These are phyloP conservation scores for Bedellia somnulentella DNA, from an alignment of 2,888 invertebrate species.

Conservation along the genomic window DNA sequence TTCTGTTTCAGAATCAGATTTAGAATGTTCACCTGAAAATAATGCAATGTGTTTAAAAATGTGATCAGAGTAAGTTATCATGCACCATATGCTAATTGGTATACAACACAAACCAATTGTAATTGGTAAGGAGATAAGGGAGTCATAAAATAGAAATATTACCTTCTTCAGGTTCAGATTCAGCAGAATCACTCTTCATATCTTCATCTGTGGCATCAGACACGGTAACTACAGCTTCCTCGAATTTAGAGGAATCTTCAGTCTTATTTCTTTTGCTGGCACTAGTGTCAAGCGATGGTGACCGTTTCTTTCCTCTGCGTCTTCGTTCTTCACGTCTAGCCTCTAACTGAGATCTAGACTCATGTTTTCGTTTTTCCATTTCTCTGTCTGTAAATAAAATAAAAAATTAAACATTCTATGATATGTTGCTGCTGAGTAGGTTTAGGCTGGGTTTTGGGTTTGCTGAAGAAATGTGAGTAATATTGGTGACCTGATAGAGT, in stretches of 20 bases:
- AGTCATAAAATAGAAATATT: no score
- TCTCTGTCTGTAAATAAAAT: slow-evolving; percentile 61
- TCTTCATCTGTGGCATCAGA: slow-evolving; percentile 54
- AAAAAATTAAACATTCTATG: background rate
- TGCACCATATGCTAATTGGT: no score
- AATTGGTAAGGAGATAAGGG: no score
- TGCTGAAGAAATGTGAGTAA: no score
- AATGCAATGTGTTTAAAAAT: no score
- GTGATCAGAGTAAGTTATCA: no score
- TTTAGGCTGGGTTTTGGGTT: no score
- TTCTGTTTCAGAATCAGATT: slow-evolving; percentile 53
- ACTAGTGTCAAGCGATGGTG: slow-evolving; percentile 29
- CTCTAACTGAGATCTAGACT: slow-evolving; percentile 72
- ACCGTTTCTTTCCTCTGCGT: slow-evolving; percentile 47
- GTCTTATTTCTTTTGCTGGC: slow-evolving; percentile 36
- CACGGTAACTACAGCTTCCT: slow-evolving; percentile 45
- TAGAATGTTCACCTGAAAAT: slow-evolving; percentile 45
- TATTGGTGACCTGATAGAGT: no score
- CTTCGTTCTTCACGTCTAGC: slow-evolving; percentile 67
- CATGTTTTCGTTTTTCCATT: slow-evolving; percentile 77
- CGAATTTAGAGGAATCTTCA: slow-evolving; percentile 29
- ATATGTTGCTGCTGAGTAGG: no score
- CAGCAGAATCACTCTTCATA: slow-evolving; percentile 33
- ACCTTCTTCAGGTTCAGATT: slow-evolving; percentile 50
- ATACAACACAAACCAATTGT: no score